Conservation (phyloP, 1,140 invertebrate species). For the Drosophila rufa region DNA sequence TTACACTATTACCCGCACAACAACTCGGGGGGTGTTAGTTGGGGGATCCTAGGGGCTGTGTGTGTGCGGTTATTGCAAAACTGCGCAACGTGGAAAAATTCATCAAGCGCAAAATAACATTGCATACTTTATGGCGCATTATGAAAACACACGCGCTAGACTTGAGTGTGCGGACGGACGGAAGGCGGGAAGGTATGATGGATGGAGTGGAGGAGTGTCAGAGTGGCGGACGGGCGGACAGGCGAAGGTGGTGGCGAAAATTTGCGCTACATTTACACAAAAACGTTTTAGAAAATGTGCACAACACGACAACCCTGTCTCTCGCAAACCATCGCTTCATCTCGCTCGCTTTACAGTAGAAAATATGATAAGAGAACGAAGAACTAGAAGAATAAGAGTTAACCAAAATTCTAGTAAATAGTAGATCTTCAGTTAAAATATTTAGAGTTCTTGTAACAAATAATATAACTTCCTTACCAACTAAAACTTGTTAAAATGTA, state of each 20-base stretch:
- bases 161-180: slow-evolving; percentile 25
- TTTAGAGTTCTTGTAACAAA: neutral
- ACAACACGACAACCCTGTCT: slow-evolving; percentile 58
- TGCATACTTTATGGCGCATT: slow-evolving; percentile 83
- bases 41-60: neutral
- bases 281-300: slow-evolving; percentile 80
- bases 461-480: neutral
- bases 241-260: slow-evolving; percentile 40
- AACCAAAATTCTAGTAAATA: no score
- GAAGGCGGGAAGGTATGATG: neutral
- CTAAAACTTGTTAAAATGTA: no score
- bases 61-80: slow-evolving; percentile 44
- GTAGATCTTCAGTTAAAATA: no score
- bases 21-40: slow-evolving; percentile 20
- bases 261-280: slow-evolving; percentile 79
- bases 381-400: neutral
- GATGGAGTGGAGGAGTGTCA: neutral
- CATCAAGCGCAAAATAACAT: slow-evolving; percentile 83
- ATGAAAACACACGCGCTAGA: slow-evolving; percentile 77
- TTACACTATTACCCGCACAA: slow-evolving; percentile 68
- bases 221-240: neutral
- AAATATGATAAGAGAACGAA: no score
- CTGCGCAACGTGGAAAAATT: slow-evolving; percentile 79
- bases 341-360: slow-evolving; percentile 44
- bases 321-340: neutral